A percentile compares a stretch with the other conserved stretches of the same genome.
Conservation (phyloP, 2,888 invertebrate genomes). For the Drosophila merina region DNA sequence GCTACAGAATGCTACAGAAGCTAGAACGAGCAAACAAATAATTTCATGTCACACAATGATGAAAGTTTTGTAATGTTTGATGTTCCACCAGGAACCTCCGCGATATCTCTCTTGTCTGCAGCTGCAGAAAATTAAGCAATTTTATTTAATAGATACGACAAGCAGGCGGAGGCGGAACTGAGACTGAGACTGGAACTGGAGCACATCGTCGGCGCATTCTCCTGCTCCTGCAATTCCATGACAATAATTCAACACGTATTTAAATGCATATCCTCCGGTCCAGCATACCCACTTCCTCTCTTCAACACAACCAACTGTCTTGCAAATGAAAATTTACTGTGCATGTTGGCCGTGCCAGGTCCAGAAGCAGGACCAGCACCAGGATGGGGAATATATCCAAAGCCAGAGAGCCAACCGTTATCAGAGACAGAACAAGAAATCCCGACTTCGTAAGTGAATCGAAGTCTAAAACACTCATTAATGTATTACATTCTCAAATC, state of each 20-base stretch:
- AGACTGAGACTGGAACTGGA: slow-evolving; percentile 25
- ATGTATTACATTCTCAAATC: too few species aligned
- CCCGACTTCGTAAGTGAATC: not conserved
- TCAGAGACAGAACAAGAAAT: slow-evolving; percentile 18
- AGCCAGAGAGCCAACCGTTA: slow-evolving; percentile 26
- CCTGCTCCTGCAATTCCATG: slow-evolving; percentile 49
- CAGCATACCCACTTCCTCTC: slow-evolving; percentile 3
- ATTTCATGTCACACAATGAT: slow-evolving; percentile 77
- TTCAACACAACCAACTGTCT: slow-evolving; percentile 52
- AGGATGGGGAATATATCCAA: slow-evolving; percentile 27
- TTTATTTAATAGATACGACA: slow-evolving; percentile 74
- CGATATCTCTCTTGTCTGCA: slow-evolving; percentile 26
- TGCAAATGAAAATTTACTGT: slow-evolving; percentile 76
- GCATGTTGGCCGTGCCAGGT: slow-evolving; percentile 73
- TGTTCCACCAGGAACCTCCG: slow-evolving; percentile 40
- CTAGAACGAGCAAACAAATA: slow-evolving; percentile 58
- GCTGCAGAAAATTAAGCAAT: slow-evolving; percentile 73
- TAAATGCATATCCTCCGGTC: slow-evolving; percentile 62
- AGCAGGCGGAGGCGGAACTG: slow-evolving; percentile 1
- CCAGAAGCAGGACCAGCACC: slow-evolving; percentile 30
- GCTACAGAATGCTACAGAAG: slow-evolving; percentile 28
- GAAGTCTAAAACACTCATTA: slow-evolving; percentile 1
- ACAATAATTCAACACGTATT: slow-evolving; percentile 79
- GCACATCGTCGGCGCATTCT: slow-evolving; percentile 43
- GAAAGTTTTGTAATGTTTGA: slow-evolving; percentile 73